Percentiles rank a stretch among this genome's conserved stretches.
phyloP scores from a whole-genome alignment of 2,113 vertebrate genomes.

The Chionodraco myersi region DNA sequence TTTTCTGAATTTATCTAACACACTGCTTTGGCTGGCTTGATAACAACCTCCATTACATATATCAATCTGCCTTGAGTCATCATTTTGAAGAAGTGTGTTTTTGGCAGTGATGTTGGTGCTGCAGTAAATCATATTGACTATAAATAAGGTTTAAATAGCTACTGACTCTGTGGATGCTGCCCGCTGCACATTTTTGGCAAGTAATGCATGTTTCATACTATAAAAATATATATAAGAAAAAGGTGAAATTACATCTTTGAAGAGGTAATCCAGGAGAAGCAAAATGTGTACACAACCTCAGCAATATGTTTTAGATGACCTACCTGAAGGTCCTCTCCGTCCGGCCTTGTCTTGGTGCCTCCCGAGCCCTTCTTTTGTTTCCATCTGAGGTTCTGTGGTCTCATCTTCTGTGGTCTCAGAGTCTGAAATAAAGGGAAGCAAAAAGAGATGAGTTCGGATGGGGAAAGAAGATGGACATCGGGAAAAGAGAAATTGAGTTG shows the following conservation, averaged over 20 bases:
- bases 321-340: conserved; percentile 88
- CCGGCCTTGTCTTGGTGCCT: conserved; percentile 89
- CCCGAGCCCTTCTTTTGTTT: conserved; percentile 83
- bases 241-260: neutral
- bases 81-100: conserved; percentile 46
- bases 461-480: neutral
- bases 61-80: conserved; percentile 35
- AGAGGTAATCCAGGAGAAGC: neutral
- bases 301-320: neutral
- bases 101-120: conserved; percentile 30
- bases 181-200: neutral
- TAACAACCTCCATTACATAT: conserved; percentile 45
- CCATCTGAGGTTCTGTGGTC: conserved; percentile 90
- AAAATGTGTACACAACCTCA: neutral
- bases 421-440: conserved; percentile 81
- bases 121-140: conserved; percentile 30
- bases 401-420: conserved; percentile 98
- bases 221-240: neutral
- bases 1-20: conserved; percentile 49
- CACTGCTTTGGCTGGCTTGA: conserved; percentile 19
- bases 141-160: conserved; percentile 21
- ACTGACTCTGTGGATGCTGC: conserved; percentile 4
- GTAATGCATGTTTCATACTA: neutral
- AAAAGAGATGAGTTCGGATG: conserved; percentile 2
- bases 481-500: neutral